A percentile compares a stretch with the other conserved stretches of the same genome.
phyloP scores from a whole-genome alignment of 2,113 vertebrate species.

The Cephalophus harveyi region DNA sequence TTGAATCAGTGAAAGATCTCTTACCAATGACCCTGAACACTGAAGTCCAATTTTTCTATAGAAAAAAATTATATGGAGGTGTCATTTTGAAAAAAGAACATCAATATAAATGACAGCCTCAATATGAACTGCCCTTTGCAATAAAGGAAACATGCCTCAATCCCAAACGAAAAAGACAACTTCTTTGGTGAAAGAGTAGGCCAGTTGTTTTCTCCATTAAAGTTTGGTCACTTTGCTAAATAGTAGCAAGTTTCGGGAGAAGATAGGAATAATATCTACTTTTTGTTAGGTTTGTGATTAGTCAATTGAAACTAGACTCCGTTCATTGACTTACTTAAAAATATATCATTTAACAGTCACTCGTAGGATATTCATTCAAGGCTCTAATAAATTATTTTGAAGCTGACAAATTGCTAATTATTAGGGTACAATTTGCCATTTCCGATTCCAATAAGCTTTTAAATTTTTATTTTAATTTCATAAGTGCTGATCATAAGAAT shows the following conservation, averaged over 20 bases:
- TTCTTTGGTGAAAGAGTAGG: slow-evolving; percentile 63
- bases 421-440: background rate
- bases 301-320: slow-evolving; percentile 6
- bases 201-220: slow-evolving; percentile 66
- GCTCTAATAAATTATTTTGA: slow-evolving; percentile 16
- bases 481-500: slow-evolving; percentile 34
- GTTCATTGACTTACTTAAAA: slow-evolving; percentile 16
- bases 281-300: slow-evolving; percentile 29
- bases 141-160: slow-evolving; percentile 71
- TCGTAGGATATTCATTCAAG: slow-evolving; percentile 24
- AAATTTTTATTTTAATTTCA: slow-evolving; percentile 48
- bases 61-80: slow-evolving; percentile 75
- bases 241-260: slow-evolving; percentile 42
- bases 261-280: background rate
- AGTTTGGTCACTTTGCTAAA: slow-evolving; percentile 53
- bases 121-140: slow-evolving; percentile 78
- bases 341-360: slow-evolving; percentile 3
- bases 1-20: slow-evolving; percentile 77
- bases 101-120: slow-evolving; percentile 79
- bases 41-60: slow-evolving; percentile 77
- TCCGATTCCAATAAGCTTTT: background rate
- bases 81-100: slow-evolving; percentile 78
- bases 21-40: slow-evolving; percentile 77
- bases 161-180: slow-evolving; percentile 69
- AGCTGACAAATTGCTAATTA: slow-evolving; percentile 33